Evolutionary conservation across 1,140 invertebrate species (phyloP), one percentile per base, ranked within the genome.

Genomic region (Euborellia annulipes): DNA sequence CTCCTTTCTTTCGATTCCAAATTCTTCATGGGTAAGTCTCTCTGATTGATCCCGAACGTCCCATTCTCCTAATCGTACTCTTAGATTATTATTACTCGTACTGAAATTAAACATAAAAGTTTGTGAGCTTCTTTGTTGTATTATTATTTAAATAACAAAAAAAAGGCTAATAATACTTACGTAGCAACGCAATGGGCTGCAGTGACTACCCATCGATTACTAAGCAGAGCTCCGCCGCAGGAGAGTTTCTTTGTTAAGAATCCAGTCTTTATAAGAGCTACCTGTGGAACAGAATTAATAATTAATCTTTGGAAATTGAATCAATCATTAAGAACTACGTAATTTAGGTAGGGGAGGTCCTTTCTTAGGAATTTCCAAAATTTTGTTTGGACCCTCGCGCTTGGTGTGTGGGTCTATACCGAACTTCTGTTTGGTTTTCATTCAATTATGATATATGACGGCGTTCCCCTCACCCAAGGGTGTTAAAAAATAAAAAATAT

Each of bases 51-150:
- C 85, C 18, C 84, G 67, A 0, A 93, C 85, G 61, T 93, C 87
- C 83, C 86, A 91, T 60, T 93, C 88, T 1, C 89, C 88, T 0
- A 92, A 67, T 13, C 88, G 71, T 1, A 92, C 85, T 55, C 86
- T 79, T 40, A 93, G 71, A 57, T 85, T 85, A 20, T 74, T 79
- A 55, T 87, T 88, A 16, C 85, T 75, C 21, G 85, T 87, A 38
- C 77, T 80, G 55, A 17, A 60, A 59, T 34, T 61, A 64, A 54
- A 16, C 58, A n/a, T n/a, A n/a, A n/a, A n/a, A n/a, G n/a, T n/a
- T n/a, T n/a, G n/a, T n/a, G n/a, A n/a, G n/a, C n/a, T n/a, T n/a
- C n/a, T n/a, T n/a, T n/a, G n/a, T n/a, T n/a, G n/a, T n/a, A n/a
- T 16, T 39, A 39, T 11, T 39, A 19, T 8, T 17, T 39, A 20